Evolutionary conservation across 2,797 vertebrate genomes (phyloP).

Genomic region (Rachycentron canadum): DNA sequence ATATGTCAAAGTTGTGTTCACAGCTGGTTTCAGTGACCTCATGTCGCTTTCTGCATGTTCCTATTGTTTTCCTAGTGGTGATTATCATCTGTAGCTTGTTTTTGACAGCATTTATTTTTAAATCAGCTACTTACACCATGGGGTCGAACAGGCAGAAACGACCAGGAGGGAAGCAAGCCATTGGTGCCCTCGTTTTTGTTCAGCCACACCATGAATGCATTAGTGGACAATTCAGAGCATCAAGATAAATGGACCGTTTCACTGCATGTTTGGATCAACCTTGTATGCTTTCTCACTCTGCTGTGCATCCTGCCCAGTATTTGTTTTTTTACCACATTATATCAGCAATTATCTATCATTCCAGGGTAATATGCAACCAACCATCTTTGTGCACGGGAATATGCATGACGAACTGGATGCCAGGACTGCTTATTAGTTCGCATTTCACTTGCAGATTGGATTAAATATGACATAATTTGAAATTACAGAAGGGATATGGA

Average conservation of each 20-base stretch:
- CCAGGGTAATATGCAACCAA: conserved; percentile 63
- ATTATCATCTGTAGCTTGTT: background rate
- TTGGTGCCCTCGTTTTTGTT: conserved; percentile 21
- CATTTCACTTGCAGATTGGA: conserved; percentile 69
- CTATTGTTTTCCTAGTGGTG: background rate
- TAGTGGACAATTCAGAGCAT: conserved; percentile 51
- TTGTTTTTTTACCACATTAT: conserved; percentile 71
- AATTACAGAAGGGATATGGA: conserved; percentile 47
- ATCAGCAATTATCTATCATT: conserved; percentile 77
- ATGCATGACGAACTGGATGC: conserved; percentile 72
- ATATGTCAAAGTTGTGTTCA: conserved; percentile 10
- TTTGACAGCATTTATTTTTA: conserved; percentile 5
- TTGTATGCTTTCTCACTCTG: conserved; percentile 50
- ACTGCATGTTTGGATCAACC: conserved; percentile 53
- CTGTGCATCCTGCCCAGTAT: conserved; percentile 57
- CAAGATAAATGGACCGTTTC: conserved; percentile 65
- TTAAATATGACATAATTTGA: conserved; percentile 64
- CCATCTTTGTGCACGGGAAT: conserved; percentile 70
- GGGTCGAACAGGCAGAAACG: conserved; percentile 9
- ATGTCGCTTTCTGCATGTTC: background rate
- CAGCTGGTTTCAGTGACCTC: background rate
- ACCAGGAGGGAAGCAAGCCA: conserved; percentile 44
- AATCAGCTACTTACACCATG: background rate
- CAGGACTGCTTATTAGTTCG: conserved; percentile 75
- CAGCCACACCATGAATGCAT: conserved; percentile 35